These are phyloP conservation scores for Rana temporaria DNA, from an alignment of 2,113 vertebrate genomes.

Conservation along the genomic window DNA sequence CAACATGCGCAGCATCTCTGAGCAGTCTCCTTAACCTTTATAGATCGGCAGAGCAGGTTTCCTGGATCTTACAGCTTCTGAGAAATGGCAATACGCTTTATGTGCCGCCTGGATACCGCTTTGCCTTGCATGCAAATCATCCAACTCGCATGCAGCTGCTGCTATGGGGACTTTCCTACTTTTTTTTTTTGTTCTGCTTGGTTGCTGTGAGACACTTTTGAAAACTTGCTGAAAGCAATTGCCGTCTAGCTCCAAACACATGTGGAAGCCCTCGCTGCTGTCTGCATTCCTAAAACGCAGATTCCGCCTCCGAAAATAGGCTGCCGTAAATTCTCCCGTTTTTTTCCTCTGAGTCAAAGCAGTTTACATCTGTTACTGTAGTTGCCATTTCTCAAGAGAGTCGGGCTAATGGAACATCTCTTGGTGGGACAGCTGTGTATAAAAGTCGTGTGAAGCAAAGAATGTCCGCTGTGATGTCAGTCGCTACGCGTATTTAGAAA, in stretches of 20 bases:
- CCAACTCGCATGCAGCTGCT: conserved; percentile 17
- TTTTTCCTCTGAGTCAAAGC: neutral
- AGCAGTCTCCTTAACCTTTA: conserved; percentile 45
- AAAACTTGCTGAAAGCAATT: neutral
- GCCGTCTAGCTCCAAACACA: neutral
- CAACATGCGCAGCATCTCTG: conserved; percentile 39
- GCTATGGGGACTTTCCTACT: neutral
- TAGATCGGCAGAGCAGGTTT: conserved; percentile 54
- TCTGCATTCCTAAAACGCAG: neutral
- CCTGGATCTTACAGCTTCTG: conserved; percentile 55
- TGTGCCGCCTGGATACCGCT: neutral
- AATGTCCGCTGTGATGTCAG: too few species aligned
- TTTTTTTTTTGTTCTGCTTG: neutral
- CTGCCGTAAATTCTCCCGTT: neutral
- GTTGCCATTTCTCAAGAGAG: neutral
- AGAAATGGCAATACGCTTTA: conserved; percentile 27
- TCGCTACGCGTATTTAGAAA: too few species aligned
- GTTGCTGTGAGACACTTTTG: conserved; percentile 14
- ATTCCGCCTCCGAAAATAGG: neutral
- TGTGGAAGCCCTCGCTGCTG: neutral
- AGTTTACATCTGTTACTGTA: neutral
- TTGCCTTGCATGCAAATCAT: conserved; percentile 54
- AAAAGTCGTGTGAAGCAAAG: neutral
- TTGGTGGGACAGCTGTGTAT: neutral
- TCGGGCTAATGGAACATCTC: neutral